Base-by-base conservation (phyloP, 1,140 invertebrate species). In the Zelostemma sp. region DNA sequence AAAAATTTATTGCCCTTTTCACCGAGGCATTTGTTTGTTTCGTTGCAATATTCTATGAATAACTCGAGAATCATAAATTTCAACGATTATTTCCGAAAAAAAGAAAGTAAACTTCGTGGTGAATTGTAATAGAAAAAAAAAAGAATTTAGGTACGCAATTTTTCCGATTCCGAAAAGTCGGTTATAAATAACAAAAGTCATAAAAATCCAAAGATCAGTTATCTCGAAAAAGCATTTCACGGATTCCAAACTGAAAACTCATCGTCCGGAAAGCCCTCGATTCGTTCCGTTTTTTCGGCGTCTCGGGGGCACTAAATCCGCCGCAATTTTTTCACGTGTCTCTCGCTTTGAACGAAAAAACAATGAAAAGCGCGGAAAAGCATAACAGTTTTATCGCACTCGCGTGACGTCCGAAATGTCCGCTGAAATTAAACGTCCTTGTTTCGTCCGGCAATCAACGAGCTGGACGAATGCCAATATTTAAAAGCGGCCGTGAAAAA, bases 361-460 rank as follows among this genome's bases (percentile, higher is more conserved):
- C 2, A 38, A n/a, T n/a, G n/a, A 45, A 57, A 73, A 73, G 53
- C 48, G 56, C 64, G 21, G 64, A 68, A 73, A 70, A 60, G 58
- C 50, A 25, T 47, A 63, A 59, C 53, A 41, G 46, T 33, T 66
- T 73, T 69, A 57, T 64, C 55, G 51, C 51, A 60, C 58, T 55
- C 57, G 21, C 55, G 68, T 61, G 73, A 69, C 72, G 63, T 56
- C 72, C 72, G 67, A 74, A 79, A 80, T 80, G 79, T 80, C 79
- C 74, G 69, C 63, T 61, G 73, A 78, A 80, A 80, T 80, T 79
- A 77, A 80, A 79, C 69, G 73, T 72, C 59, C 60, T 65, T 50
- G 70, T 73, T 62, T 72, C 59, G 63, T 67, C 55, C 43, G 17
- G 59, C 59, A 65, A 78, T 72, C 68, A 54, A 65, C 35, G 54